These are phyloP conservation scores for Malacoctenus gilli DNA, from an alignment of 2,797 vertebrate species.

Conservation along the genomic window DNA sequence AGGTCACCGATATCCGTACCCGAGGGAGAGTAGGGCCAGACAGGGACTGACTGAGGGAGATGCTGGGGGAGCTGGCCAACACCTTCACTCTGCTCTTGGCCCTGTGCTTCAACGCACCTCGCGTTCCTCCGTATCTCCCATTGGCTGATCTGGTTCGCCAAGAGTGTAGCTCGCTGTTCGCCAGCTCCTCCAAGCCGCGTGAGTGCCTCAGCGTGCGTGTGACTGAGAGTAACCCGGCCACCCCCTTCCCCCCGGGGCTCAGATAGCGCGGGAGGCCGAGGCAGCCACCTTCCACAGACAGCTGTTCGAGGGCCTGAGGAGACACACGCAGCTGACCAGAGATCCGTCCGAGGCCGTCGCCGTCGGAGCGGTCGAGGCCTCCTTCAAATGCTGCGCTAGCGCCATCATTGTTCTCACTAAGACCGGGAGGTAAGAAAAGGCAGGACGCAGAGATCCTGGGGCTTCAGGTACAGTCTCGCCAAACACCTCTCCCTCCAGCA, in stretches of 20 bases:
- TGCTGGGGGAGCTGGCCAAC: constrained; percentile 49
- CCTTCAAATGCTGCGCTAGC: constrained; percentile 97
- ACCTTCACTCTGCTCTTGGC: constrained; percentile 23
- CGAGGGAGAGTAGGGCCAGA: constrained; percentile 73
- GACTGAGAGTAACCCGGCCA: constrained; percentile 66
- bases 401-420: constrained; percentile 97
- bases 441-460: not conserved
- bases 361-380: constrained; percentile 94
- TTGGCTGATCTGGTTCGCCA: not conserved
- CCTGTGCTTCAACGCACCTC: not conserved
- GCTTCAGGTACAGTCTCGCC: constrained; percentile 52
- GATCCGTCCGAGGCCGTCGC: constrained; percentile 95
- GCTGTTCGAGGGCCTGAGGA: constrained; percentile 95
- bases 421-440: constrained; percentile 90
- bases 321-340: constrained; percentile 87
- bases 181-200: constrained; percentile 45
- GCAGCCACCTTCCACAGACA: constrained; percentile 97
- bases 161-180: constrained; percentile 40
- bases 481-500: no score
- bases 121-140: not conserved
- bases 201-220: constrained; percentile 49
- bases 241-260: constrained; percentile 64
- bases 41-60: constrained; percentile 54
- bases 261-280: constrained; percentile 99
- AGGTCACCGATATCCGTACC: constrained; percentile 2